Evolutionary conservation across 1,140 invertebrate species (phyloP), one percentile per base, ranked within the genome.

Genomic region (Wasmannia auropunctata): DNA sequence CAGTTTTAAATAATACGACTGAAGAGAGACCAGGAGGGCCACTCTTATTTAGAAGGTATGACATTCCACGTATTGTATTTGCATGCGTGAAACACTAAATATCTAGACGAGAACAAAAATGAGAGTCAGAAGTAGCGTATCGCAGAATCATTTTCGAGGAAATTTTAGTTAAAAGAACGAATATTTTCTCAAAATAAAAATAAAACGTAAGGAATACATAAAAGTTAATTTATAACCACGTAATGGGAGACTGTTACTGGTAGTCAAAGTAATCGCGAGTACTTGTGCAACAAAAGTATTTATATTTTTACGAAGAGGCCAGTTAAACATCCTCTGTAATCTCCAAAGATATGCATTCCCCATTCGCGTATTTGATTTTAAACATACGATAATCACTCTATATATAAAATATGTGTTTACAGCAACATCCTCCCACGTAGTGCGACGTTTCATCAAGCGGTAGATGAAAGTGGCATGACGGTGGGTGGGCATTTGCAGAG

Each of bases 401-500:
- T 28, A 25, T 43, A 43, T 46, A 46, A 46, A 67, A 46, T 46
- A 86, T 92, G 49, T 92, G 43, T 87, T 86, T 87, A 63, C 87
- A 95, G 93, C 84, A 95, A 92, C 90, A 76, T 91, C 22, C 85
- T 95, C 80, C 94, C 94, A 43, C 91, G 94, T 86, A 95, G 94
- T 86, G 94, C 94, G 54, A 95, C 94, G 31, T 95, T 95, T 88
- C 93, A 95, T 87, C 94, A 95, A 86, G 91, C 92, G 25, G 91
- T 92, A 58, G 94, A 95, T 51, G 95, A 95, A 86, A 85, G 86
- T 22, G 91, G 90, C 31, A 70, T 92, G 69, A 90, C 91, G 88
- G 91, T 94, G 40, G 91, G 92, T 54, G 89, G 93, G 60, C 92
- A 94, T 72, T 87, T 98, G 91, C 97, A 98, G 90, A 96, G 97